Percentiles rank a stretch among this genome's conserved stretches.
These are phyloP conservation scores for Psittacus erithacus DNA, from an alignment of 2,113 vertebrate genomes.

Conservation along the genomic window DNA sequence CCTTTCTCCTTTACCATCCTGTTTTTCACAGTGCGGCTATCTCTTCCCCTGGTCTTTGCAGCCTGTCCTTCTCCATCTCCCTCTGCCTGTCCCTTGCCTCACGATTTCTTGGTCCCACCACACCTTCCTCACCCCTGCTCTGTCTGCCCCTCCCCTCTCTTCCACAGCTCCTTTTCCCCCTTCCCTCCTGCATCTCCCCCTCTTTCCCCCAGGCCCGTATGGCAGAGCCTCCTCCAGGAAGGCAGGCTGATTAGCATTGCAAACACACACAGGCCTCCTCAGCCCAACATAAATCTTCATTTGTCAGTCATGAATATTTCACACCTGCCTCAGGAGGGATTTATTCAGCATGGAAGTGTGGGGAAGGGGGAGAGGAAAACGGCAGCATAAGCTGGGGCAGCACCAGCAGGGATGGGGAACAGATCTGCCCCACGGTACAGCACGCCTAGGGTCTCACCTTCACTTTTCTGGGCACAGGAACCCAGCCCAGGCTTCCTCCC, in stretches of 20 bases:
- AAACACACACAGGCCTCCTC: constrained; percentile 41
- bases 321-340: constrained; percentile 45
- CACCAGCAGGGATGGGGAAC: neutral
- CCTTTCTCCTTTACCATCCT: neutral
- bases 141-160: neutral
- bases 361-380: neutral
- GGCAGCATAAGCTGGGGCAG: neutral
- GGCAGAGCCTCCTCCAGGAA: constrained; percentile 37
- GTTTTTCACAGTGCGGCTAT: neutral
- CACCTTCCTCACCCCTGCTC: neutral
- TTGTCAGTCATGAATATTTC: constrained; percentile 65
- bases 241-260: constrained; percentile 28
- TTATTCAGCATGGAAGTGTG: constrained; percentile 31
- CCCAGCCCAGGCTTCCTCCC: neutral
- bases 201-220: neutral
- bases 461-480: neutral
- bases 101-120: neutral
- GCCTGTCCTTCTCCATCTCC: neutral
- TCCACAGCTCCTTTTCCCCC: neutral
- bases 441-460: neutral
- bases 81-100: neutral
- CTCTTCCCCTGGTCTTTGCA: neutral
- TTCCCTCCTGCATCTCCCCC: neutral
- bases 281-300: constrained; percentile 50
- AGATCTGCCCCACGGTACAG: neutral